Base-by-base conservation (phyloP, 2,113 vertebrate species). In the Gasterosteus nipponicus region DNA sequence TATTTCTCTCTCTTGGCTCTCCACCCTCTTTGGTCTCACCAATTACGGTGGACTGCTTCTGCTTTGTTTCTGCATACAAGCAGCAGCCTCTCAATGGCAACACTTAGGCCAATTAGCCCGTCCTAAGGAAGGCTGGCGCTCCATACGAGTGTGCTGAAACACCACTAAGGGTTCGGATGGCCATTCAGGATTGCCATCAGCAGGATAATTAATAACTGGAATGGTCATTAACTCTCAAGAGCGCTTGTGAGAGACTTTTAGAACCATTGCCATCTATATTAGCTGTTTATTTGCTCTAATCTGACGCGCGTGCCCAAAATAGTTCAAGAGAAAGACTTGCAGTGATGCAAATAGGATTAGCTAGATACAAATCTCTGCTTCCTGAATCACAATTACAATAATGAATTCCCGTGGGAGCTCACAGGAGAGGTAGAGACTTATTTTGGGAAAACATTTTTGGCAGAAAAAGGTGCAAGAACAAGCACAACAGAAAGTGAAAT, bases 91-190 rank as follows among this genome's bases (percentile, higher is more conserved):
- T 90, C 79, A 82, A 75, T 80, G 77, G 80, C 75, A 71, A 80
- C 82, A 87, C 89, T 90, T 80, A 82, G 38, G 63, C 75, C 76
- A 84, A 88, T 92, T 90, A 90, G 77, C 64, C 49, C 63, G 54
- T 54, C 59, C 61, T 51, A 56, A 82, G 69, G 77, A 90, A 86
- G 26, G 41, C 84, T 73, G 54, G 69, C 66, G 75, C 75, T 73
- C 33, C 80, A 72, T 8, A 49, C 62, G 74, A 81, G 56, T 35
- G 80, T 69, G 54, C 73, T 86, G 62, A 65, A 80, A 82, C 39
- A 73, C 71, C 74, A 54, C 69, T 62, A 63, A 73, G 71, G 61
- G 70, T 80, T 75, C 57, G 73, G 33, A 86, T 75, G 80, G 70
- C 70, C 81, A 83, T 80, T 83, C 58, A 68, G 77, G 63, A 84